Percentiles rank a stretch among this genome's conserved stretches.
Evolutionary conservation across 2,797 vertebrate genomes (phyloP).

Genomic region (Gadopsis marmoratus): DNA sequence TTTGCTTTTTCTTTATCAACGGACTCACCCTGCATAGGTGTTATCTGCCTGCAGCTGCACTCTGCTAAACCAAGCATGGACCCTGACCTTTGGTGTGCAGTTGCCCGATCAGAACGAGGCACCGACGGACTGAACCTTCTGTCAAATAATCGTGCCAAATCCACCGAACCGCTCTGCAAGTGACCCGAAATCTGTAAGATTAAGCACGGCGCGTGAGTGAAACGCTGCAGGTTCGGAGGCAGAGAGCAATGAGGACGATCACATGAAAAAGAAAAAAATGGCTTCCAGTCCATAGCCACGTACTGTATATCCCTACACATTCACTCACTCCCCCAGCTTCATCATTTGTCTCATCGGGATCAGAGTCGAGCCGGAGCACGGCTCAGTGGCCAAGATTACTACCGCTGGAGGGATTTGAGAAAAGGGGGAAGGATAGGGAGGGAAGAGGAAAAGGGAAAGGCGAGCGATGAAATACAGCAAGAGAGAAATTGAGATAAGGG

Average conservation of each 20-base stretch:
- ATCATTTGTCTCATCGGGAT: conserved; percentile 60
- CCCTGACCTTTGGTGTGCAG: conserved; percentile 61
- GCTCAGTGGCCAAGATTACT: conserved; percentile 50
- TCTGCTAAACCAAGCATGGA: conserved; percentile 57
- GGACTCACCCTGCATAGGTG: conserved; percentile 40
- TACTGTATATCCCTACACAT: not conserved
- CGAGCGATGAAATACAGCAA: conserved; percentile 33
- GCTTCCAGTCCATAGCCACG: conserved; percentile 45
- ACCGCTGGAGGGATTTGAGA: conserved; percentile 21
- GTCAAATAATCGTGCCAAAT: conserved; percentile 68
- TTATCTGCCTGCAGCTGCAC: conserved; percentile 62
- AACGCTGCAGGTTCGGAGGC: conserved; percentile 12
- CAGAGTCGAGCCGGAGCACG: conserved; percentile 41
- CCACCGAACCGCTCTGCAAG: conserved; percentile 46
- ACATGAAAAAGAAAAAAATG: conserved; percentile 36
- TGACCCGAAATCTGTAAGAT: conserved; percentile 35
- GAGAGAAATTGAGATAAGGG: conserved; percentile 50
- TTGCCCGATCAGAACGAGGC: conserved; percentile 36
- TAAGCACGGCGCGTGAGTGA: conserved; percentile 16
- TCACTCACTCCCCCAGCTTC: conserved; percentile 19
- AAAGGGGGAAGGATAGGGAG: conserved; percentile 9
- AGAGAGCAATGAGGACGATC: conserved; percentile 38
- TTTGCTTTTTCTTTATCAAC: conserved; percentile 56
- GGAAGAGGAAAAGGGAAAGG: conserved; percentile 6
- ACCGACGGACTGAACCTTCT: conserved; percentile 50